Evolutionary conservation across 2,797 vertebrate species (phyloP).

Genomic region (Catharus ustulatus): DNA sequence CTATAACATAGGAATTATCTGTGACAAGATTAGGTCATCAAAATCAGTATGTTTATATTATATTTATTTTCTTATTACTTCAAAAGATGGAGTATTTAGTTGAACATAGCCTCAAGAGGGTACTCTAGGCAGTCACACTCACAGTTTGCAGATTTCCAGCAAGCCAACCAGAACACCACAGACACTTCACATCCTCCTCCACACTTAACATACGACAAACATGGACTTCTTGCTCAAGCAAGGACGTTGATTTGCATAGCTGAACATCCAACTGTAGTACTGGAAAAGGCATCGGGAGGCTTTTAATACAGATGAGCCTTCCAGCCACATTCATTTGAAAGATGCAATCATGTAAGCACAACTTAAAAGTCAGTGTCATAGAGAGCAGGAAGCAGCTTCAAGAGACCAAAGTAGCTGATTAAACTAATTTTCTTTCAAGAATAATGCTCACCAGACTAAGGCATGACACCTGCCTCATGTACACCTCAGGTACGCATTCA

Average conservation of each 20-base stretch:
- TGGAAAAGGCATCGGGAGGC: neutral
- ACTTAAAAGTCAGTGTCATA: neutral
- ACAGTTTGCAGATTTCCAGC: neutral
- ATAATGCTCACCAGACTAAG: neutral
- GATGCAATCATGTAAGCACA: neutral
- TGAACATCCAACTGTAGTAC: neutral
- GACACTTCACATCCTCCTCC: neutral
- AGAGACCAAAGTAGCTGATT: neutral
- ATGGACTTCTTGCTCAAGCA: neutral
- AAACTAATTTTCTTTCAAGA: neutral
- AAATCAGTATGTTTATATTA: neutral
- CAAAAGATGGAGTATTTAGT: neutral
- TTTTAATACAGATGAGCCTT: neutral
- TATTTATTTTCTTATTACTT: neutral
- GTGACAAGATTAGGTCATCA: neutral
- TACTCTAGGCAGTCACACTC: neutral
- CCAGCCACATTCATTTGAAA: neutral
- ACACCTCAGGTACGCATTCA: neutral
- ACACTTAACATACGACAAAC: accelerated
- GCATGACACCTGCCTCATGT: neutral
- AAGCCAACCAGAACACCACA: neutral
- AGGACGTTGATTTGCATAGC: neutral
- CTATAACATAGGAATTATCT: neutral
- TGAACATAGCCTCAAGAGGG: neutral
- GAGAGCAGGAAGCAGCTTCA: neutral